Percentiles rank a stretch among this genome's conserved stretches.
Conservation (phyloP, 2,113 vertebrate species). For the Ranitomeya imitator region DNA sequence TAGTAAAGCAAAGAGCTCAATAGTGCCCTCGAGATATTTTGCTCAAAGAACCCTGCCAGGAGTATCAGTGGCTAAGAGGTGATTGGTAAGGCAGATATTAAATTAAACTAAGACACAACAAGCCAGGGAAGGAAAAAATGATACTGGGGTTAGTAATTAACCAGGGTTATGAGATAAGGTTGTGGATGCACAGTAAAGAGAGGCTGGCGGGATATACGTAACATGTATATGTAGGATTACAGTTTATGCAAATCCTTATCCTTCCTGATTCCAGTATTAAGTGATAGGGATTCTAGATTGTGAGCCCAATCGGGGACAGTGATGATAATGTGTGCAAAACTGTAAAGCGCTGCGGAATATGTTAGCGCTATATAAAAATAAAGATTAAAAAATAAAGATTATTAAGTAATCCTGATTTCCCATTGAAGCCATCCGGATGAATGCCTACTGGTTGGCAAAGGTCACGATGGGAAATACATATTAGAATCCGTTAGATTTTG, state of each 20-base stretch:
- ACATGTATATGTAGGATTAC: slow-evolving; percentile 40
- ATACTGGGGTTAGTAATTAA: slow-evolving; percentile 17
- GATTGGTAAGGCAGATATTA: slow-evolving; percentile 19
- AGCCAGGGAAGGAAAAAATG: neutral
- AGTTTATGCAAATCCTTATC: slow-evolving; percentile 11
- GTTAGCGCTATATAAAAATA: no score
- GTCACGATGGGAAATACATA: neutral
- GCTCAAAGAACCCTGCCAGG: neutral
- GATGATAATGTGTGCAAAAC: no score
- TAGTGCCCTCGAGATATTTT: slow-evolving; percentile 7
- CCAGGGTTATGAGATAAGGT: slow-evolving; percentile 22
- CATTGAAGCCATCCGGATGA: neutral
- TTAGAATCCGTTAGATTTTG: neutral
- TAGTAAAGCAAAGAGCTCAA: slow-evolving; percentile 25
- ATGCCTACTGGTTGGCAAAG: slow-evolving; percentile 2
- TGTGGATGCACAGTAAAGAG: slow-evolving; percentile 2
- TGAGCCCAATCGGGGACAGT: no score
- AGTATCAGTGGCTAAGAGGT: neutral
- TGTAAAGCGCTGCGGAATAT: no score
- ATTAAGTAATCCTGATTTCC: neutral
- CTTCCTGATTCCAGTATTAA: slow-evolving; percentile 5
- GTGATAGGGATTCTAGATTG: no score
- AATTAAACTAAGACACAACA: slow-evolving; percentile 1
- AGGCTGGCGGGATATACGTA: slow-evolving; percentile 4
- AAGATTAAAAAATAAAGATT: no score